Percentiles rank a stretch among this genome's conserved stretches.
Evolutionary conservation across 2,888 invertebrate species (phyloP).

Genomic region (Strigamia crassipes): DNA sequence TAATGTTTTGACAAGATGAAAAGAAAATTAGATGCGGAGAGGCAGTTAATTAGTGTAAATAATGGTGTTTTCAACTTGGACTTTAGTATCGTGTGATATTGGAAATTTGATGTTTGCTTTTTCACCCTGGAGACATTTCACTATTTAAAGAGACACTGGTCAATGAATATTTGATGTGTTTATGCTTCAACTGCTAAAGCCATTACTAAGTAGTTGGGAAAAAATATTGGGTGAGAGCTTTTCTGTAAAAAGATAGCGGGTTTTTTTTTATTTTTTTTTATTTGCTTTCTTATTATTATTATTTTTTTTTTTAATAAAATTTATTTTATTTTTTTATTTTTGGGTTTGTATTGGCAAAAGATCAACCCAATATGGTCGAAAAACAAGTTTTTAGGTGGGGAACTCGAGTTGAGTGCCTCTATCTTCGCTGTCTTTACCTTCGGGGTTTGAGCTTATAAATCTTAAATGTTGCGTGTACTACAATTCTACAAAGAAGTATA

Average conservation of each 20-base stretch:
- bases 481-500: background rate
- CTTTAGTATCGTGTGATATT: background rate
- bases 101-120: background rate
- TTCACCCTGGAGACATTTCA: background rate
- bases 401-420: slow-evolving; percentile 4
- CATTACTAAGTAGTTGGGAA: background rate
- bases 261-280: background rate
- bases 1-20: no score
- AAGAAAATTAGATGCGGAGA: no score
- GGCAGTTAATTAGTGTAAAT: no score
- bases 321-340: background rate
- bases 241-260: background rate
- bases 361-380: background rate
- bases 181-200: background rate
- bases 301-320: background rate
- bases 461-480: background rate
- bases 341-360: background rate
- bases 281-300: background rate
- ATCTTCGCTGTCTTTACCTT: slow-evolving; percentile 10
- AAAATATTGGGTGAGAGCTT: background rate
- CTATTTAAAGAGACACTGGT: slow-evolving; percentile 3
- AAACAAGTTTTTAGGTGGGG: slow-evolving; percentile 1
- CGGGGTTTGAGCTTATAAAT: background rate
- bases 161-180: slow-evolving; percentile 4
- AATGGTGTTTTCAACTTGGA: no score